phyloP scores from a whole-genome alignment of 64 coral and sea anemone species.

The Orbicella faveolata region DNA sequence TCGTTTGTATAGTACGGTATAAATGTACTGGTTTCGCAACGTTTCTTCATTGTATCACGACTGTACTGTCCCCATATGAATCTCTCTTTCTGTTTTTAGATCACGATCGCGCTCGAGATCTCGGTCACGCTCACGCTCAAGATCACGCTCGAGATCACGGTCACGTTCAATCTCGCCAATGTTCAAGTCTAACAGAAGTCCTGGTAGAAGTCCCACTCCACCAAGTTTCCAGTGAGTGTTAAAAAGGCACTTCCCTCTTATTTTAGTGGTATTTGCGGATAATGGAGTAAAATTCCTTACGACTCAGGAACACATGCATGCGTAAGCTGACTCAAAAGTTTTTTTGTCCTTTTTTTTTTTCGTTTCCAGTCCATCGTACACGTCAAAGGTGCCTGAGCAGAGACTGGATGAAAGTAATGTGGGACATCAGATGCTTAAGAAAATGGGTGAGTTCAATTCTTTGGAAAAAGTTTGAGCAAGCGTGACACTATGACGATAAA shows the following conservation, averaged over 20 bases:
- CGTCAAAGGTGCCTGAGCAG: slow-evolving; percentile 48
- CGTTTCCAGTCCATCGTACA: slow-evolving; percentile 60
- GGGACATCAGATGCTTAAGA: slow-evolving; percentile 92
- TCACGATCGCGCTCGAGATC: slow-evolving; percentile 34
- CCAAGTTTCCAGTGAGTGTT: slow-evolving; percentile 79
- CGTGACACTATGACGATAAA: too few species aligned
- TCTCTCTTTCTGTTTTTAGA: neutral
- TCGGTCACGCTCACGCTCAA: slow-evolving; percentile 46
- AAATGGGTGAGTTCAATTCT: slow-evolving; percentile 78
- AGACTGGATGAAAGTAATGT: slow-evolving; percentile 94
- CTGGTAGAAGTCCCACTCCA: slow-evolving; percentile 79
- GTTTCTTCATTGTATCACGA: neutral
- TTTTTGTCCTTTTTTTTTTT: neutral
- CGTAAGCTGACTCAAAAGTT: too few species aligned
- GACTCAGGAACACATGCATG: neutral
- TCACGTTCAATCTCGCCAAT: slow-evolving; percentile 77
- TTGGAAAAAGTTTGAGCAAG: too few species aligned
- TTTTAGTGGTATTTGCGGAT: neutral
- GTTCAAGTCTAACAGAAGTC: slow-evolving; percentile 43
- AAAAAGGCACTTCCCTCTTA: neutral
- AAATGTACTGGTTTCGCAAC: too few species aligned
- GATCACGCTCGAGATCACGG: slow-evolving; percentile 63
- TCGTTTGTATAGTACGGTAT: too few species aligned
- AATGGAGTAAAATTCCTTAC: neutral
- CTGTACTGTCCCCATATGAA: neutral